Evolutionary conservation across 2,797 vertebrate genomes (phyloP).

Genomic region (Schizopygopsis malacanthus): DNA sequence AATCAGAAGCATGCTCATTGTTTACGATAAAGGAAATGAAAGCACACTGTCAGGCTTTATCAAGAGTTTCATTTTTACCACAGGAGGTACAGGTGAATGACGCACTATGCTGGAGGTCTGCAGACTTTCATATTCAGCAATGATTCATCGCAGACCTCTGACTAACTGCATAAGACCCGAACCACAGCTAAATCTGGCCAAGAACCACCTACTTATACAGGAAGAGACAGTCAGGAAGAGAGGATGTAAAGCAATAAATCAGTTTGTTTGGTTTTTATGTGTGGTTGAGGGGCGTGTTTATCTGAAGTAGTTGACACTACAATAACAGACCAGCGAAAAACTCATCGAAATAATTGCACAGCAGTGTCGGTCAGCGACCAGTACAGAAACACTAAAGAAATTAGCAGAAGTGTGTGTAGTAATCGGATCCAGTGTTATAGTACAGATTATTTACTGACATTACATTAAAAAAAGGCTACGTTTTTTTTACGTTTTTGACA

Average conservation of each 20-base stretch:
- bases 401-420: neutral
- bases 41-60: conserved; percentile 17
- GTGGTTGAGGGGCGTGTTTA: neutral
- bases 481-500: neutral
- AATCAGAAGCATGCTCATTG: conserved; percentile 64
- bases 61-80: conserved; percentile 19
- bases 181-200: neutral
- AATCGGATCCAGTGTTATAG: conserved; percentile 11
- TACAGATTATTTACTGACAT: neutral
- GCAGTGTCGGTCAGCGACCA: neutral
- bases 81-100: conserved; percentile 41
- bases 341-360: neutral
- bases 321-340: neutral
- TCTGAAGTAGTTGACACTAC: conserved; percentile 12
- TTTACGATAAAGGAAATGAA: conserved; percentile 68
- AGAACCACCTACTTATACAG: conserved; percentile 7
- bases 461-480: neutral
- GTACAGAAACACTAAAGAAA: conserved; percentile 2
- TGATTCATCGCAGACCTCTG: conserved; percentile 31
- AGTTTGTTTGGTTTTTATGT: neutral
- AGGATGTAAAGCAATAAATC: neutral
- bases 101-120: conserved; percentile 2
- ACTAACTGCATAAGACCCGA: neutral
- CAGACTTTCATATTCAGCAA: conserved; percentile 3
- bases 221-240: neutral